These are phyloP conservation scores for Ifrita kowaldi DNA, from an alignment of 2,113 vertebrate genomes.

Conservation along the genomic window DNA sequence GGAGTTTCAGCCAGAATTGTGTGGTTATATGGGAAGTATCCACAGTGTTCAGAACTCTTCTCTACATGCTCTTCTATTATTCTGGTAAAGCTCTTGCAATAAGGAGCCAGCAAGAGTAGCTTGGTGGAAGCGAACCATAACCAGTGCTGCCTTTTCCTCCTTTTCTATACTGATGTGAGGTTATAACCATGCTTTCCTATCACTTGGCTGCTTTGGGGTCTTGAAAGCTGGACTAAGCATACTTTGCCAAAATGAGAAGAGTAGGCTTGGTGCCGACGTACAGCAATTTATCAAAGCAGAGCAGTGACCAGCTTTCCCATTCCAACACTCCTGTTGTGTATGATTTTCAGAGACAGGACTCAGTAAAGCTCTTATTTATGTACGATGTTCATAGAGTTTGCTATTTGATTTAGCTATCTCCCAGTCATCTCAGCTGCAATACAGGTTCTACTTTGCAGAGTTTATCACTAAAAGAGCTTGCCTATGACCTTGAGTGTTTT, in stretches of 20 bases:
- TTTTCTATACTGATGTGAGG: background rate
- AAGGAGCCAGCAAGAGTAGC: background rate
- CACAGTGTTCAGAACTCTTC: background rate
- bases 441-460: background rate
- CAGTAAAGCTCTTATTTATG: background rate
- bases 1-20: background rate
- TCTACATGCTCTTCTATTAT: background rate
- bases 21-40: background rate
- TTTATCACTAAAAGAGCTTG: background rate
- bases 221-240: background rate
- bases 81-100: background rate
- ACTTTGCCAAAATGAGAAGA: background rate
- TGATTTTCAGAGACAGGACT: background rate
- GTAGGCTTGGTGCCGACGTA: background rate
- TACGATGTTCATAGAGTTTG: background rate
- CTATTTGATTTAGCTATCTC: background rate
- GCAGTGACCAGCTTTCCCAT: background rate
- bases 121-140: background rate
- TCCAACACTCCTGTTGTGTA: background rate
- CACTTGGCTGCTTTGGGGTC: background rate
- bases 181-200: background rate
- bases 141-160: background rate
- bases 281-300: background rate
- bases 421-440: background rate
- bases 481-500: constrained; percentile 34